Evolutionary conservation across 2,888 invertebrate species (phyloP).

Genomic region (Amblyjoppa proteus): DNA sequence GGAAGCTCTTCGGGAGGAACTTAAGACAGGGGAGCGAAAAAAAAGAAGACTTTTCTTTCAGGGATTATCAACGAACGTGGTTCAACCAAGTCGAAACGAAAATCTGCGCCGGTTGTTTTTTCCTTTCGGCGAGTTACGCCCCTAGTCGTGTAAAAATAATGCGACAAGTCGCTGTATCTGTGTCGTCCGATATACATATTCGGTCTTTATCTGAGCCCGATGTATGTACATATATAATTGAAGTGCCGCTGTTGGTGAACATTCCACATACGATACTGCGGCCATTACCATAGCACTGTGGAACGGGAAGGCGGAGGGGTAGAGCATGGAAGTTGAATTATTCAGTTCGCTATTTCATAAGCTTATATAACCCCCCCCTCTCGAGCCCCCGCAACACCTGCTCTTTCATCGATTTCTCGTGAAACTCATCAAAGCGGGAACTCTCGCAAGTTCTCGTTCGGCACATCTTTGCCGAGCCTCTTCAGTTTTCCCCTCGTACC

Average conservation of each 20-base stretch:
- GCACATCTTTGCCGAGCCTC: constrained; percentile 3
- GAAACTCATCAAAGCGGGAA: constrained; percentile 42
- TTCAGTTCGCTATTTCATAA: constrained; percentile 65
- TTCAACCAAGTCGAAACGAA: no score
- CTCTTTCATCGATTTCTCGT: constrained; percentile 14
- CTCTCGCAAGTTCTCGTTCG: background rate
- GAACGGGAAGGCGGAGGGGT: background rate
- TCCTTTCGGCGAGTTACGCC: background rate
- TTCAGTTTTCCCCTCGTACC: background rate
- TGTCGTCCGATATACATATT: background rate
- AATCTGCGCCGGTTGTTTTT: background rate
- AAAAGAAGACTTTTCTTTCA: background rate
- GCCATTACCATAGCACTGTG: background rate
- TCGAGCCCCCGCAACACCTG: background rate
- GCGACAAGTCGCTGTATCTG: background rate
- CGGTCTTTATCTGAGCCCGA: background rate
- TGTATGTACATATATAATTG: background rate
- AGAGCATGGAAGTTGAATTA: constrained; percentile 58
- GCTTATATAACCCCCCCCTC: constrained; percentile 30
- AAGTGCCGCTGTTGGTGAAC: background rate
- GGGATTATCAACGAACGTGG: no score
- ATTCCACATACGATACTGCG: background rate
- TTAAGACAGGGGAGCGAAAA: background rate
- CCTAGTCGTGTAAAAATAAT: background rate
- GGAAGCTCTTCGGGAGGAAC: background rate